These are phyloP conservation scores for Beris morrisii DNA, from an alignment of 2,888 invertebrate genomes.

Conservation along the genomic window DNA sequence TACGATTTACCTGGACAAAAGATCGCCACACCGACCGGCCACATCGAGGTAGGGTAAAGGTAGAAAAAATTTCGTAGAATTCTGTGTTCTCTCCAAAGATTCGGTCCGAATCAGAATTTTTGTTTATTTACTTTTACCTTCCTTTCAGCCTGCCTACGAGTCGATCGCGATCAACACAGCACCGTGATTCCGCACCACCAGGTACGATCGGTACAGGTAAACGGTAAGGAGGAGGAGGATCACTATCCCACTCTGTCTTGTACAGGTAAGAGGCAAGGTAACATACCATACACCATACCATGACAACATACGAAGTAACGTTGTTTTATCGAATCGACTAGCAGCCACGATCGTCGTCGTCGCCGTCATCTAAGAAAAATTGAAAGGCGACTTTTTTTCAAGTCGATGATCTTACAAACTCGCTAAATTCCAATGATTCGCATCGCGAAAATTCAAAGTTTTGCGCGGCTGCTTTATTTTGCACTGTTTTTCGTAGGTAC, in stretches of 20 bases:
- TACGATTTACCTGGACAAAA: background rate
- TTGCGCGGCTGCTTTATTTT: too few species aligned
- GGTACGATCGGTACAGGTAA: conserved; percentile 20
- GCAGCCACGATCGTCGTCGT: conserved; percentile 5
- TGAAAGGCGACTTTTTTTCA: conserved; percentile 11
- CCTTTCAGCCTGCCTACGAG: conserved; percentile 6
- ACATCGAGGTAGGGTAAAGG: too few species aligned
- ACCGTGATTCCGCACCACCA: conserved; percentile 5
- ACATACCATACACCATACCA: conserved; percentile 9
- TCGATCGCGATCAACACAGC: conserved; percentile 19
- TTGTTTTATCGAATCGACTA: conserved; percentile 7
- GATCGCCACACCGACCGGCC: too few species aligned
- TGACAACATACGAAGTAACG: conserved; percentile 8
- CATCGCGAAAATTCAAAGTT: background rate
- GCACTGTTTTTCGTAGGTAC: too few species aligned
- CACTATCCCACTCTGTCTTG: conserved; percentile 11
- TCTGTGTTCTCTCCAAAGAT: too few species aligned
- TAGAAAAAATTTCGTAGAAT: too few species aligned
- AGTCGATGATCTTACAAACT: conserved; percentile 15
- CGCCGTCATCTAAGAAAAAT: background rate
- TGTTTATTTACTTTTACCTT: conserved; percentile 30
- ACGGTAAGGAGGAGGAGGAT: conserved; percentile 4
- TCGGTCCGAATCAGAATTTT: background rate
- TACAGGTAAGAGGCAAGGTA: conserved; percentile 16
- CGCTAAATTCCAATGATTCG: conserved; percentile 13